A percentile compares a stretch with the other conserved stretches of the same genome.
Conservation (phyloP, 2,797 vertebrate species). For the Urosaurus nigricauda region DNA sequence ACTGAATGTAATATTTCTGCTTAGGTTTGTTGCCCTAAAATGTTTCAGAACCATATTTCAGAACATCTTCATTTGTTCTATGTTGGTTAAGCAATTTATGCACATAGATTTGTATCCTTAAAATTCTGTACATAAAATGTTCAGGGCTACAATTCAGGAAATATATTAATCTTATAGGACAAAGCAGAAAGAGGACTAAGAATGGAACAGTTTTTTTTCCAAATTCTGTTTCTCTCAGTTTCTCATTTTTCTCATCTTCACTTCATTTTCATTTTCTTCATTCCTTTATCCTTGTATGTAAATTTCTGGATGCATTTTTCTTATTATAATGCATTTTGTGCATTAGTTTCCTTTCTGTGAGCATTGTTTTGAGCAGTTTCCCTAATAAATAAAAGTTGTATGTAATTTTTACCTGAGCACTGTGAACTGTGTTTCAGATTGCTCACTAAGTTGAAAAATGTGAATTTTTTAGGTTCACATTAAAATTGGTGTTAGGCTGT, state of each 20-base stretch:
- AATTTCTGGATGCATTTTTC: not conserved
- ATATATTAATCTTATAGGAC: not conserved
- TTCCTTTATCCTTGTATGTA: not conserved
- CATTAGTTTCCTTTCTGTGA: not conserved
- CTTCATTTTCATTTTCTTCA: not conserved
- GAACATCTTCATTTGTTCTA: not conserved
- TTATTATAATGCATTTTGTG: not conserved
- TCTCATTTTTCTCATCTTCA: not conserved
- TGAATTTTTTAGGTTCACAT: not conserved
- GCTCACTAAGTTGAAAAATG: not conserved
- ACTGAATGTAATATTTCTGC: too few relatives aligned
- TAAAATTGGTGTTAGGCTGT: too few relatives aligned
- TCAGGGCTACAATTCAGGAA: not conserved
- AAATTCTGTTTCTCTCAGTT: not conserved
- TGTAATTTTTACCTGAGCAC: not conserved
- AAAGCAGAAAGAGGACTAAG: not conserved
- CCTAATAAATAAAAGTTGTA: not conserved
- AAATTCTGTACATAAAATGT: not conserved
- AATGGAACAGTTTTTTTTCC: not conserved
- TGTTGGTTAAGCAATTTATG: too few relatives aligned
- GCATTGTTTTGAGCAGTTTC: not conserved
- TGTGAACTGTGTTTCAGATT: not conserved
- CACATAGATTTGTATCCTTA: not conserved
- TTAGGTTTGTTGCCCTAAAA: not conserved
- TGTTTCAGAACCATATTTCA: not conserved